Conservation (phyloP, 2,797 vertebrate species). For the Scolopax bukidnonensis region DNA sequence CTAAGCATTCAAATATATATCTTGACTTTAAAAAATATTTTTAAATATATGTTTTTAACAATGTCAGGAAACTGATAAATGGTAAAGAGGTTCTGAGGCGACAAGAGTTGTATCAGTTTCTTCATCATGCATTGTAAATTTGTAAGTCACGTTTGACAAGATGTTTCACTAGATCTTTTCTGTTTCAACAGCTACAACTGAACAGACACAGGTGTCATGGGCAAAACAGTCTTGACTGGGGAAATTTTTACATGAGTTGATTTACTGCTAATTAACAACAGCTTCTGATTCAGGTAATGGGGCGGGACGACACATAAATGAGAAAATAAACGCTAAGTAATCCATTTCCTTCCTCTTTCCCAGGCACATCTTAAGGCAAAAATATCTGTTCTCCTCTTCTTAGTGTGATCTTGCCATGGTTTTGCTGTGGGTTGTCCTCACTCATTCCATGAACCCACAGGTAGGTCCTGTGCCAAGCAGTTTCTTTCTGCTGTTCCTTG, state of each 20-base stretch:
- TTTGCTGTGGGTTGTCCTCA: background rate
- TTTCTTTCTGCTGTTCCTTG: background rate
- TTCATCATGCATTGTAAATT: background rate
- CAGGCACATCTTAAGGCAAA: background rate
- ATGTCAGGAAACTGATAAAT: background rate
- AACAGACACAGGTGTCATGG: background rate
- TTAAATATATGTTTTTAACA: background rate
- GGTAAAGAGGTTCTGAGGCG: background rate
- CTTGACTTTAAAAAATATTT: background rate
- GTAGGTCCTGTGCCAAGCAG: background rate
- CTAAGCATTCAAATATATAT: background rate
- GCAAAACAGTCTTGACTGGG: background rate
- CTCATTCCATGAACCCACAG: rapidly evolving
- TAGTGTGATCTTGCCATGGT: too few relatives aligned
- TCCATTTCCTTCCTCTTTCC: background rate
- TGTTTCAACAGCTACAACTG: background rate
- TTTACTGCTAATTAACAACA: background rate
- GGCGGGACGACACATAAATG: background rate
- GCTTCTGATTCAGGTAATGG: background rate
- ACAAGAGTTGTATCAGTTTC: background rate
- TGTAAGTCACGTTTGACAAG: background rate
- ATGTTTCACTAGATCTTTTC: background rate
- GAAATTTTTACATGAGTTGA: background rate
- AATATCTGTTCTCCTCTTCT: background rate
- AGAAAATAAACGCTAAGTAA: background rate